Conservation (phyloP, 2,113 vertebrate genomes). For the Nesogale talazaci region DNA sequence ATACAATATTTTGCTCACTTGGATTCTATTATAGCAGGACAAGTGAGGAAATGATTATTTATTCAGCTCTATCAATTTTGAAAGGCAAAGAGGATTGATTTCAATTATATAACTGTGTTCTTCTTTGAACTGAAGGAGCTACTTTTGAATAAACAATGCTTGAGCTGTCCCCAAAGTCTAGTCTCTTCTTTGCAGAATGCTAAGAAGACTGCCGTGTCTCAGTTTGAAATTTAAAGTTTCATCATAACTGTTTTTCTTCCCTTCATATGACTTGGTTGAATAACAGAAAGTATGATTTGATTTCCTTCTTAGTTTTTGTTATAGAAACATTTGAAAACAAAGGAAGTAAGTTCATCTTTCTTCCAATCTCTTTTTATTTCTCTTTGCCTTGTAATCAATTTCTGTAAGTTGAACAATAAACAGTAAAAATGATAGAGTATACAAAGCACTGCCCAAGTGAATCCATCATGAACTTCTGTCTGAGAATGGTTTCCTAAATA, state of each 20-base stretch:
- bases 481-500: slow-evolving; percentile 68
- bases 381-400: slow-evolving; percentile 67
- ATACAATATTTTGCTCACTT: neutral
- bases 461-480: slow-evolving; percentile 61
- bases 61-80: slow-evolving; percentile 28
- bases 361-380: slow-evolving; percentile 55
- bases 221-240: slow-evolving; percentile 57
- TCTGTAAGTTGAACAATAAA: slow-evolving; percentile 71
- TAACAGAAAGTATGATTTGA: slow-evolving; percentile 66
- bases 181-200: neutral
- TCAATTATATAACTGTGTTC: neutral
- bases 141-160: slow-evolving; percentile 47
- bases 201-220: slow-evolving; percentile 6
- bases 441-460: slow-evolving; percentile 64
- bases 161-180: slow-evolving; percentile 16
- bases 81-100: neutral
- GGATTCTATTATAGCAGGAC: slow-evolving; percentile 9
- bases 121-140: slow-evolving; percentile 28
- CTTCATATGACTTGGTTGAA: slow-evolving; percentile 53
- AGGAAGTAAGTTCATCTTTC: slow-evolving; percentile 64
- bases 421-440: slow-evolving; percentile 73
- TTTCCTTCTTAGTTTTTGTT: slow-evolving; percentile 65
- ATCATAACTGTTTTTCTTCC: slow-evolving; percentile 41
- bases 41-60: neutral
- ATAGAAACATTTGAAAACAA: slow-evolving; percentile 44